A percentile compares a stretch with the other conserved stretches of the same genome.
These are phyloP conservation scores for Trichoplusia ni DNA, from an alignment of 1,140 invertebrate genomes.

Conservation along the genomic window DNA sequence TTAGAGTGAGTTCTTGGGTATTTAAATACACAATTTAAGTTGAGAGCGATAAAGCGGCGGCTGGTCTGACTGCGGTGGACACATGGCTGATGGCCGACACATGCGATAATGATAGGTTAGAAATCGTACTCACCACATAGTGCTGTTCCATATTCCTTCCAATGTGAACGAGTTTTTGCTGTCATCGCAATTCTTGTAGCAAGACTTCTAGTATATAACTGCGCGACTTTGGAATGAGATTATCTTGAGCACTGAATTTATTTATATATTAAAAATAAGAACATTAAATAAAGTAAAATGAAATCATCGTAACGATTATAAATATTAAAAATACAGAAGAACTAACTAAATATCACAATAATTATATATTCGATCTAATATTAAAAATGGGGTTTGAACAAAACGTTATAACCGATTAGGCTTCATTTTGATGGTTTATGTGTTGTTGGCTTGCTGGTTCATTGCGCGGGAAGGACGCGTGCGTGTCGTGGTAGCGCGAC, in stretches of 20 bases:
- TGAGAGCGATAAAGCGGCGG: constrained; percentile 3
- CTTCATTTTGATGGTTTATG: constrained; percentile 80
- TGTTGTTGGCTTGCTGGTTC: constrained; percentile 77
- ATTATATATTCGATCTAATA: constrained; percentile 77
- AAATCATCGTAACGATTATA: constrained; percentile 73
- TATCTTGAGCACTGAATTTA: constrained; percentile 77
- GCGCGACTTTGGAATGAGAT: constrained; percentile 79
- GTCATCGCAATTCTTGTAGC: constrained; percentile 67
- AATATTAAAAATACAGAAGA: constrained; percentile 70
- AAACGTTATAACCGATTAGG: constrained; percentile 80
- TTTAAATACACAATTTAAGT: constrained; percentile 18
- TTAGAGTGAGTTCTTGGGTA: background rate
- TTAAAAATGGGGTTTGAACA: constrained; percentile 66
- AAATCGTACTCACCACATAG: constrained; percentile 77
- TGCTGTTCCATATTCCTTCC: constrained; percentile 81
- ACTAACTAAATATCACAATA: constrained; percentile 80
- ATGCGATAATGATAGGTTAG: constrained; percentile 66
- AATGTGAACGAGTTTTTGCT: constrained; percentile 78
- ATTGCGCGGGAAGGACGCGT: constrained; percentile 68
- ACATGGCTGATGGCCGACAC: constrained; percentile 43
- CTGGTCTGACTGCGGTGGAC: background rate
- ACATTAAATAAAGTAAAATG: constrained; percentile 70
- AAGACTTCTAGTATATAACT: constrained; percentile 57
- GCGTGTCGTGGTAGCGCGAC: constrained; percentile 68
- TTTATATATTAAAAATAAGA: constrained; percentile 56